A percentile compares a stretch with the other conserved stretches of the same genome.
These are phyloP conservation scores for Protosalanx chinensis DNA, from an alignment of 2,797 vertebrate genomes.

Conservation along the genomic window DNA sequence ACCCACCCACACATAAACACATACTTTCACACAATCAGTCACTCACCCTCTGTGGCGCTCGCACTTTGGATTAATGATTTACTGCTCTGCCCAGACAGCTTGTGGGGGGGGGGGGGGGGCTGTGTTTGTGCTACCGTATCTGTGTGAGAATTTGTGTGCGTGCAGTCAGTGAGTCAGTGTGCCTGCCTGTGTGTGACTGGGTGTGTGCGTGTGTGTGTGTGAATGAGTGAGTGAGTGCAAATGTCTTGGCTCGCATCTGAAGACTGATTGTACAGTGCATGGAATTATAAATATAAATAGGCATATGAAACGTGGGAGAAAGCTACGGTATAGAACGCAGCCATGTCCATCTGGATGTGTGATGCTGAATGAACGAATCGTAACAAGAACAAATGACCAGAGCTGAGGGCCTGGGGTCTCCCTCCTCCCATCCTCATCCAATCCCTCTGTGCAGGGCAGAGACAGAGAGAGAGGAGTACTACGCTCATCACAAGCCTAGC, in stretches of 20 bases:
- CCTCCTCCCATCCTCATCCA: not conserved
- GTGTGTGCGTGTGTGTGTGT: not conserved
- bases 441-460: not conserved
- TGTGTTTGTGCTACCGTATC: not conserved
- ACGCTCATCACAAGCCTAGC: not conserved
- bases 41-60: not conserved
- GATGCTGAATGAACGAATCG: not conserved
- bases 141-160: not conserved
- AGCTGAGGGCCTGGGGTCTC: not conserved
- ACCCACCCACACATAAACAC: not conserved
- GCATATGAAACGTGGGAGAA: no score
- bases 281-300: no score
- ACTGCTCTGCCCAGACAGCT: constrained; percentile 13
- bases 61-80: constrained; percentile 37
- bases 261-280: no score
- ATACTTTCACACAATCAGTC: not conserved
- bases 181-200: not conserved
- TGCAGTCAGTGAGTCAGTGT: no score
- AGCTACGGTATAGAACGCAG: not conserved
- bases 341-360: not conserved
- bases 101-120: not conserved
- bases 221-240: no score
- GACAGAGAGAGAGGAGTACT: not conserved
- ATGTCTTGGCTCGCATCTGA: no score
- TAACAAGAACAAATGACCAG: not conserved